Evolutionary conservation across 2,113 vertebrate genomes (phyloP).

Genomic region (Malurus cyaneus): DNA sequence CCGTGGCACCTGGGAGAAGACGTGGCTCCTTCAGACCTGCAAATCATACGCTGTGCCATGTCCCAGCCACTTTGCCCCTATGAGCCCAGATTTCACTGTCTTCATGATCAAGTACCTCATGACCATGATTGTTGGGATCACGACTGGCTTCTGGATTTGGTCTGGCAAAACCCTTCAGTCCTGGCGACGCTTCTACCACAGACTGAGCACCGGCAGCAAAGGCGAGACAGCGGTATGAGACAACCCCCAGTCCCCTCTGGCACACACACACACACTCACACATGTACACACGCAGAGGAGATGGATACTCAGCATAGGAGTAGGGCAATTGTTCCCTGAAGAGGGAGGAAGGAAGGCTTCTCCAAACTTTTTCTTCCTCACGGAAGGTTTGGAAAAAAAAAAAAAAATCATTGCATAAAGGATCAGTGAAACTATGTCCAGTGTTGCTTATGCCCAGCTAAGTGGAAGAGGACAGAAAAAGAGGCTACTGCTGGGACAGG

Average conservation of each 20-base stretch:
- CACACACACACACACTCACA: background rate
- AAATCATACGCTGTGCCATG: slow-evolving; percentile 86
- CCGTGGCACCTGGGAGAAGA: slow-evolving; percentile 87
- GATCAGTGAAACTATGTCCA: background rate
- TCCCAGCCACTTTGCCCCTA: slow-evolving; percentile 77
- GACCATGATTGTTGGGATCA: slow-evolving; percentile 94
- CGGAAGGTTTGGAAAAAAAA: background rate
- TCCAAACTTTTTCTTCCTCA: background rate
- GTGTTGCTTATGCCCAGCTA: background rate
- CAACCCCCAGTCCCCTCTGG: background rate
- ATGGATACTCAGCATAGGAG: background rate
- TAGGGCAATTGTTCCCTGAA: background rate
- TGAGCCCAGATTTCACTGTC: slow-evolving; percentile 88
- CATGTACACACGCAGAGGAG: background rate
- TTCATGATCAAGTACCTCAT: slow-evolving; percentile 97
- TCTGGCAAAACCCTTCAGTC: slow-evolving; percentile 91
- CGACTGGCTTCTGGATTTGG: slow-evolving; percentile 95
- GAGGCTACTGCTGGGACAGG: background rate
- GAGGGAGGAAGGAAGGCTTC: background rate
- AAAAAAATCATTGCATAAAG: background rate
- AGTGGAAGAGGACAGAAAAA: background rate
- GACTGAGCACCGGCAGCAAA: slow-evolving; percentile 88
- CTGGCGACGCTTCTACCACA: slow-evolving; percentile 88
- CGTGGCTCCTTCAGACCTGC: slow-evolving; percentile 90
- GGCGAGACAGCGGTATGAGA: slow-evolving; percentile 96